phyloP scores from a whole-genome alignment of 92 coral and sea anemone species.

The Siderastrea siderea region DNA sequence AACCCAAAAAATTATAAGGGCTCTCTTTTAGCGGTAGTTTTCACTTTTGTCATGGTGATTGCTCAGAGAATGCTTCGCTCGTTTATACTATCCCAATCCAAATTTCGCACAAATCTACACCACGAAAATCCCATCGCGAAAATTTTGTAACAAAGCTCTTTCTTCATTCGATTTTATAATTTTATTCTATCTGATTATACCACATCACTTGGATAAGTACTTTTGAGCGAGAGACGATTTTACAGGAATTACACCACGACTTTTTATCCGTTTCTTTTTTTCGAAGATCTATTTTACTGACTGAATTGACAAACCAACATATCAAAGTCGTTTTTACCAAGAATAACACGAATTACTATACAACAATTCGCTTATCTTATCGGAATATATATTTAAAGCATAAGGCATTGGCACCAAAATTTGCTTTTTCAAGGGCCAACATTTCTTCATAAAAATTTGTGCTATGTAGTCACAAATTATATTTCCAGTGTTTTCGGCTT shows the following conservation, averaged over 20 bases:
- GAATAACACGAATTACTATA: neutral
- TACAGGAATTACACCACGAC: neutral
- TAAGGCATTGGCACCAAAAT: neutral
- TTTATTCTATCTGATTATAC: neutral
- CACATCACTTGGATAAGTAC: neutral
- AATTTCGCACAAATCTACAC: neutral
- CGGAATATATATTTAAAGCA: neutral
- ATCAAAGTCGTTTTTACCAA: too few species aligned
- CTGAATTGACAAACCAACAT: too few species aligned
- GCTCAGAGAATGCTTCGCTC: neutral
- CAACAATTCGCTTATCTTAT: neutral
- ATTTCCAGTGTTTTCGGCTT: neutral
- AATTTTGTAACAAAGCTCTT: neutral
- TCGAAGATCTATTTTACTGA: neutral
- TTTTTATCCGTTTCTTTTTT: neutral
- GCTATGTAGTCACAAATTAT: neutral
- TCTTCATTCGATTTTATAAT: neutral
- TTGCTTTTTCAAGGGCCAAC: neutral
- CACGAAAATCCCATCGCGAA: neutral
- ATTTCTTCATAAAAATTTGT: neutral
- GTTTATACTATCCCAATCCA: neutral
- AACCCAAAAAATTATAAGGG: neutral
- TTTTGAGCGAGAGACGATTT: neutral
- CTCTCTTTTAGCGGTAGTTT: neutral
- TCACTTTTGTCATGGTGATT: neutral